Evolutionary conservation across 2,113 vertebrate species (phyloP), one percentile per base, ranked within the genome.

Genomic region (Martes martes): DNA sequence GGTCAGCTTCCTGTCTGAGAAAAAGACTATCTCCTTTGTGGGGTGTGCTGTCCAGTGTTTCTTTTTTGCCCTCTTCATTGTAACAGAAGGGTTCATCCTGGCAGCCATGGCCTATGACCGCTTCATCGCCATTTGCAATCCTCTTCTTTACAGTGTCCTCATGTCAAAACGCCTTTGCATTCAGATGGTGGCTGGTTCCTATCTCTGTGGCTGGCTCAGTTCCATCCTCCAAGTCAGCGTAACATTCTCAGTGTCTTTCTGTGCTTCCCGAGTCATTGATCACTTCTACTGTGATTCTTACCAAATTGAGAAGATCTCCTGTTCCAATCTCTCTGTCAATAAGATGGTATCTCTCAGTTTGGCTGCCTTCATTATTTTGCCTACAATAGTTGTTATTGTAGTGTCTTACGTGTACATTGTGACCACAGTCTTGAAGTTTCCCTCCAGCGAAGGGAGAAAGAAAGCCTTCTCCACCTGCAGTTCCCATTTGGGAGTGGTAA

Each of bases 231-330:
- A 97, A 93, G 79, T 76, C 3, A 83, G 82, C 0, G 11, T 85
- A 18, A 96, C 91, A 2, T 98, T 98, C 33, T 94, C 80, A 18
- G 42, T 97, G 15, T 85, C 94, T 23, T 98, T 97, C 74, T 97
- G 96, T 23, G 50, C 73, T 50, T 97, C 96, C 45, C 52, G 94
- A 57, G 26, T 96, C 19, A 97, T 98, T 74, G 85, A 98, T 59
- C 96, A 97, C 78, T 98, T 96, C 82, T 98, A 95, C 84, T 98
- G 98, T 89, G 98, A 98, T 65, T 95, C 97, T 65, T 92, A 96
- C 7, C 94, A 96, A 0, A 84, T 98, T 55, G 80, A 97, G 78
- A 97, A 95, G 42, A 96, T 98, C 3, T 97, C 98, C n/a, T 98
- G 97, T 39, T 98, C 94, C 63, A 69, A 33, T 31, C 94, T 96